Evolutionary conservation across 1,140 invertebrate genomes (phyloP).

Genomic region (Platyscapa corneri): DNA sequence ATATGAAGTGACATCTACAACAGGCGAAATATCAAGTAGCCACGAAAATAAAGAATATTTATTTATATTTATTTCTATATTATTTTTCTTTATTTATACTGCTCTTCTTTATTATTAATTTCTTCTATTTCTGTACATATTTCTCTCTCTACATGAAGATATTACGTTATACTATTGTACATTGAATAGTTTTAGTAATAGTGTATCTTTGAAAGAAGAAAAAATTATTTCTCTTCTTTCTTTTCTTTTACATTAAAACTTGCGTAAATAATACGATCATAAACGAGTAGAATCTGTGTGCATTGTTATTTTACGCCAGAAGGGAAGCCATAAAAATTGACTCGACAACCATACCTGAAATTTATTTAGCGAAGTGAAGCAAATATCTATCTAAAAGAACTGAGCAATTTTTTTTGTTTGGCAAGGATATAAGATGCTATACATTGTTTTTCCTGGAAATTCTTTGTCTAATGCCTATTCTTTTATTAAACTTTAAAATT

Average conservation of each 20-base stretch:
- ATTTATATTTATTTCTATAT: no score
- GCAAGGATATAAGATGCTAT: not conserved
- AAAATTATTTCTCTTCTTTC: not conserved
- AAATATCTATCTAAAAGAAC: not conserved
- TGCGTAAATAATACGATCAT: conserved; percentile 37
- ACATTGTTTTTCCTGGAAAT: not conserved
- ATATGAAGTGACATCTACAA: not conserved
- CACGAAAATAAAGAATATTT: no score
- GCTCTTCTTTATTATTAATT: conserved; percentile 3
- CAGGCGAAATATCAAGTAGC: not conserved
- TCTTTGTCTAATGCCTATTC: no score
- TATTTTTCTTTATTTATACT: conserved; percentile 43
- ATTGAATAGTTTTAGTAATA: not conserved
- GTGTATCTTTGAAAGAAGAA: not conserved
- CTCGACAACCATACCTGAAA: not conserved
- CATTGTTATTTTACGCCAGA: conserved; percentile 22
- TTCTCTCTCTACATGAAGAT: not conserved
- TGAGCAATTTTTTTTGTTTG: not conserved
- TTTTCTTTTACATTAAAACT: not conserved
- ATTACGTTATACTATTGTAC: not conserved
- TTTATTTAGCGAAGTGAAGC: conserved; percentile 20
- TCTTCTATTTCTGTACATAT: conserved; percentile 36
- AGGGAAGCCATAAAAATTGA: not conserved
- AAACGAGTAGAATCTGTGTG: not conserved
- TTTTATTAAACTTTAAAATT: no score